Percentiles rank a stretch among this genome's conserved stretches.
Conservation (phyloP, 2,797 vertebrate genomes). For the Oryzias sinensis region DNA sequence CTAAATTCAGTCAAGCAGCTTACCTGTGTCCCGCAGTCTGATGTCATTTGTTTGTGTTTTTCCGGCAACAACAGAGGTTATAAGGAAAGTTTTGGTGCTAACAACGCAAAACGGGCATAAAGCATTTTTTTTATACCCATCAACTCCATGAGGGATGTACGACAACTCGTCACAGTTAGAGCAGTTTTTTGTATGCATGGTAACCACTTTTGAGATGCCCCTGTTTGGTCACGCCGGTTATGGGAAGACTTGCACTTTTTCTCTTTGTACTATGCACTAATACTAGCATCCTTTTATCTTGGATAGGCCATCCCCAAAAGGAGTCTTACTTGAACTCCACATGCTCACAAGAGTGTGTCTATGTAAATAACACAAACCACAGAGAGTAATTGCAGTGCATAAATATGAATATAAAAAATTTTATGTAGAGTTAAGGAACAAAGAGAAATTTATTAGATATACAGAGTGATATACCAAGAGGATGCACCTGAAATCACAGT, state of each 20-base stretch:
- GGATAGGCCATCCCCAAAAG: slow-evolving; percentile 76
- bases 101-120: slow-evolving; percentile 74
- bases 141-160: slow-evolving; percentile 55
- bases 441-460: slow-evolving; percentile 52
- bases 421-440: slow-evolving; percentile 31
- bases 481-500: slow-evolving; percentile 74
- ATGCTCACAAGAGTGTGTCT: slow-evolving; percentile 84
- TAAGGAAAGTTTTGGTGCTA: slow-evolving; percentile 81
- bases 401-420: slow-evolving; percentile 38
- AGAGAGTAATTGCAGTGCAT: slow-evolving; percentile 74
- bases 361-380: slow-evolving; percentile 90
- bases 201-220: slow-evolving; percentile 82
- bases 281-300: slow-evolving; percentile 66
- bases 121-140: slow-evolving; percentile 71
- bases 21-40: slow-evolving; percentile 17
- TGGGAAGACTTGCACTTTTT: slow-evolving; percentile 96
- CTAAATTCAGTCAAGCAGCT: slow-evolving; percentile 11
- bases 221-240: slow-evolving; percentile 76
- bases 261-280: slow-evolving; percentile 99
- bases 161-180: slow-evolving; percentile 54
- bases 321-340: slow-evolving; percentile 91
- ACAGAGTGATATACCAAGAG: slow-evolving; percentile 60
- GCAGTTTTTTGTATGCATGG: slow-evolving; percentile 81
- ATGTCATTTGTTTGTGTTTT: slow-evolving; percentile 24
- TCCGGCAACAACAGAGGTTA: slow-evolving; percentile 36